These are phyloP conservation scores for Penaeus japonicus DNA, from an alignment of 1,140 invertebrate genomes.

Conservation along the genomic window DNA sequence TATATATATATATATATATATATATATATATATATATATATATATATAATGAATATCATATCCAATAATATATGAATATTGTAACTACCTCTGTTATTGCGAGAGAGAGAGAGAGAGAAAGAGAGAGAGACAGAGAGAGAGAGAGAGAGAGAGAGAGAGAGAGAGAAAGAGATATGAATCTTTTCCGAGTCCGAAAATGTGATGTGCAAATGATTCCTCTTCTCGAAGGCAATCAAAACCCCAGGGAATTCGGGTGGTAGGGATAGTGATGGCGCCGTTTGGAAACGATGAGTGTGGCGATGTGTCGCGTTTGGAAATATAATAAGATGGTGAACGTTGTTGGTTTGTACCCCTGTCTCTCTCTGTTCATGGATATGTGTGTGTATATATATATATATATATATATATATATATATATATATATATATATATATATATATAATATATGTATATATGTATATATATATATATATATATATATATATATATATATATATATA, in stretches of 20 bases:
- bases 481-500: neutral
- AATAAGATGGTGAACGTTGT: too few species aligned
- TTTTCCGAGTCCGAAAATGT: too few species aligned
- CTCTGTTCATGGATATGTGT: neutral
- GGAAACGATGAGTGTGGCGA: too few species aligned
- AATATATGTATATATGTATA: too few species aligned
- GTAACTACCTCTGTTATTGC: neutral
- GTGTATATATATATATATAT: neutral
- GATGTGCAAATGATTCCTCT: too few species aligned
- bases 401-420: neutral
- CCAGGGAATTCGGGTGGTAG: too few species aligned
- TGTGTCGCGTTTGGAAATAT: neutral
- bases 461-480: neutral
- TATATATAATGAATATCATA: too few species aligned
- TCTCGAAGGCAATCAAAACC: too few species aligned
- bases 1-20: neutral
- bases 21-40: neutral
- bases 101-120: neutral
- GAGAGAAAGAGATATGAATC: too few species aligned
- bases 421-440: neutral
- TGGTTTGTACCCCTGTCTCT: neutral
- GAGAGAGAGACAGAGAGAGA: neutral
- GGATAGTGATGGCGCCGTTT: too few species aligned
- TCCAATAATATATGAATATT: neutral
- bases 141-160: too few species aligned